phyloP scores from a whole-genome alignment of 2,113 vertebrate genomes.

The Galeopterus variegatus region DNA sequence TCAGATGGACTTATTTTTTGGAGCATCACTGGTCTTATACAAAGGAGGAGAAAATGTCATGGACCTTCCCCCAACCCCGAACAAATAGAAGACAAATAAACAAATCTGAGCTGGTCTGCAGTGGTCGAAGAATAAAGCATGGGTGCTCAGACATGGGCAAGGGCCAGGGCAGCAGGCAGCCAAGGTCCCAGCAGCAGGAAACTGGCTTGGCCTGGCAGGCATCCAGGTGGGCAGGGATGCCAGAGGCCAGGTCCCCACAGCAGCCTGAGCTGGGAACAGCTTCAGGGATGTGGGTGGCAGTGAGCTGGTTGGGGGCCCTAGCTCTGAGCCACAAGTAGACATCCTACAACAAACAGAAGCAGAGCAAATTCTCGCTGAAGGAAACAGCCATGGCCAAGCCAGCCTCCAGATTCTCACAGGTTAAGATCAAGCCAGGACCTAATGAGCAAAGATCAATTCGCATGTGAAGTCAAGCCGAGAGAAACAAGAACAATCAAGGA shows the following conservation, averaged over 20 bases:
- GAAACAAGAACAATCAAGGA: neutral
- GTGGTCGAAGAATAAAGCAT: accelerated
- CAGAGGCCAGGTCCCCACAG: neutral
- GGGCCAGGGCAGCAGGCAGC: neutral
- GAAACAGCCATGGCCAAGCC: accelerated
- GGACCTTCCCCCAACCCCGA: neutral
- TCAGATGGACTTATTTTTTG: neutral
- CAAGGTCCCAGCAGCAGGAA: neutral
- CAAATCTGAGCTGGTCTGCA: too few species aligned
- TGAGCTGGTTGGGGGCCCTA: neutral
- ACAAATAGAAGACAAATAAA: neutral
- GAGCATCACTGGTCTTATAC: neutral
- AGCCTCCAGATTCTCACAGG: neutral
- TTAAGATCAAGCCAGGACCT: too few species aligned
- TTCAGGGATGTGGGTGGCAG: neutral
- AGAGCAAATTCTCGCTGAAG: neutral
- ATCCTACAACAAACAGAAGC: neutral
- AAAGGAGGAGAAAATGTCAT: neutral
- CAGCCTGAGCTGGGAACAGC: neutral
- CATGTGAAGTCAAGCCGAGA: accelerated
- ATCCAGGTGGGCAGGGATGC: neutral
- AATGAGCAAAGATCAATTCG: neutral
- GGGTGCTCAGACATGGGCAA: too few species aligned
- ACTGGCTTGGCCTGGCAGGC: neutral
- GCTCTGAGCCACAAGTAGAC: neutral